Evolutionary conservation across 1,140 invertebrate genomes (phyloP).

Genomic region (Thaumetopoea pityocampa): DNA sequence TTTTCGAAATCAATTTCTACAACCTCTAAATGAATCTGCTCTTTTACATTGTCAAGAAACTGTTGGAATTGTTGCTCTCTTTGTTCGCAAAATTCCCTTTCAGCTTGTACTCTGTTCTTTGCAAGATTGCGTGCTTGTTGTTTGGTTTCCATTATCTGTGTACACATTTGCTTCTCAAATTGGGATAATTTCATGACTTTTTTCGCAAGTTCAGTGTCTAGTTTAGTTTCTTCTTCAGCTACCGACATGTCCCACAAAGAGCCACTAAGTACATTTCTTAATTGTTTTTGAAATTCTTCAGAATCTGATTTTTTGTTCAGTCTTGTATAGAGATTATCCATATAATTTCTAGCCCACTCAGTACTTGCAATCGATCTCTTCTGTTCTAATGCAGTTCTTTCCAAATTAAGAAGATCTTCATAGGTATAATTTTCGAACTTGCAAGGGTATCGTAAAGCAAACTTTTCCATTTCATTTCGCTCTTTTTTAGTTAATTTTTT

Average conservation of each 20-base stretch:
- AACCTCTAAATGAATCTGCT: conserved; percentile 58
- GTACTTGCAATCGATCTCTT: conserved; percentile 43
- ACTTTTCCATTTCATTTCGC: conserved; percentile 56
- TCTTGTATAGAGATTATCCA: conserved; percentile 50
- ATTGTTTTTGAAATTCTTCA: conserved; percentile 60
- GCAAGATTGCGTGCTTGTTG: conserved; percentile 73
- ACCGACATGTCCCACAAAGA: conserved; percentile 57
- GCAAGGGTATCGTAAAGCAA: conserved; percentile 51
- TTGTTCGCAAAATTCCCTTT: conserved; percentile 65
- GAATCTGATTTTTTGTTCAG: conserved; percentile 50
- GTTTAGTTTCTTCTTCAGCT: conserved; percentile 67
- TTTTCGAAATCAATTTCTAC: conserved; percentile 74
- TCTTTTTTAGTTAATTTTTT: conserved; percentile 34
- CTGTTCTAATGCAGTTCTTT: conserved; percentile 40
- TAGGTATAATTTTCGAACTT: conserved; percentile 56
- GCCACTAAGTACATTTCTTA: conserved; percentile 50
- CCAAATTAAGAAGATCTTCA: conserved; percentile 48
- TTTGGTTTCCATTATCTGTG: conserved; percentile 77
- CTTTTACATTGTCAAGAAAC: conserved; percentile 62
- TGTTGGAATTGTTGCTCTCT: conserved; percentile 66
- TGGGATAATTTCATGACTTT: conserved; percentile 77
- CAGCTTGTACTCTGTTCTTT: conserved; percentile 69
- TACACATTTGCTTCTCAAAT: conserved; percentile 80
- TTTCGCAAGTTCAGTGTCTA: conserved; percentile 70
- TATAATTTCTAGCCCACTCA: conserved; percentile 53